A percentile compares a stretch with the other conserved stretches of the same genome.
phyloP scores from a whole-genome alignment of 2,888 invertebrate species.

The Epirrhoe tristata region DNA sequence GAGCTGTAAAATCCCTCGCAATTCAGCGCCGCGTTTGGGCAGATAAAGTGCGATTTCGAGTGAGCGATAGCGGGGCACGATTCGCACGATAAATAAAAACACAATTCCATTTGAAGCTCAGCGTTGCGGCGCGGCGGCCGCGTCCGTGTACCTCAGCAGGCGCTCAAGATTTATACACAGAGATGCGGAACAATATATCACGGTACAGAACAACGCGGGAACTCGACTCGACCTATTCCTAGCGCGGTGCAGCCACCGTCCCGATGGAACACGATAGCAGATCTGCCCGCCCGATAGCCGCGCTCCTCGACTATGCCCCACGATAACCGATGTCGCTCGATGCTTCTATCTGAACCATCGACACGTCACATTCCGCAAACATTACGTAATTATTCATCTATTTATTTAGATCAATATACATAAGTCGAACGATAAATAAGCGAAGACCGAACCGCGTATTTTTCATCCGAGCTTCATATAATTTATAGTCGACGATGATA shows the following conservation, averaged over 20 bases:
- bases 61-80: conserved; percentile 80
- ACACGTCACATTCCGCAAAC: conserved; percentile 40
- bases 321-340: conserved; percentile 56
- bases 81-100: conserved; percentile 86
- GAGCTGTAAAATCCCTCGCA: conserved; percentile 62
- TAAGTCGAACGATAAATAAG: conserved; percentile 80
- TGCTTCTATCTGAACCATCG: conserved; percentile 40
- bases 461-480: conserved; percentile 82
- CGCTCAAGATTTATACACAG: conserved; percentile 84
- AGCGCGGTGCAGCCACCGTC: conserved; percentile 78
- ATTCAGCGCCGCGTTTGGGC: conserved; percentile 75
- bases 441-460: conserved; percentile 80
- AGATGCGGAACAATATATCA: conserved; percentile 85
- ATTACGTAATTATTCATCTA: conserved; percentile 60
- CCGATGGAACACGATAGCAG: conserved; percentile 78
- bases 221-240: conserved; percentile 84
- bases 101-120: conserved; percentile 84
- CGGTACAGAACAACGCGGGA: conserved; percentile 80
- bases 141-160: conserved; percentile 85
- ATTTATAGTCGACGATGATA: conserved; percentile 84
- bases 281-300: conserved; percentile 72
- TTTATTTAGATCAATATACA: conserved; percentile 73
- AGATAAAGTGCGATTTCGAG: conserved; percentile 81
- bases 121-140: conserved; percentile 77
- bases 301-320: conserved; percentile 59